Evolutionary conservation across 2,113 vertebrate genomes (phyloP).

Genomic region (Gnathonemus echidnorhynchus): DNA sequence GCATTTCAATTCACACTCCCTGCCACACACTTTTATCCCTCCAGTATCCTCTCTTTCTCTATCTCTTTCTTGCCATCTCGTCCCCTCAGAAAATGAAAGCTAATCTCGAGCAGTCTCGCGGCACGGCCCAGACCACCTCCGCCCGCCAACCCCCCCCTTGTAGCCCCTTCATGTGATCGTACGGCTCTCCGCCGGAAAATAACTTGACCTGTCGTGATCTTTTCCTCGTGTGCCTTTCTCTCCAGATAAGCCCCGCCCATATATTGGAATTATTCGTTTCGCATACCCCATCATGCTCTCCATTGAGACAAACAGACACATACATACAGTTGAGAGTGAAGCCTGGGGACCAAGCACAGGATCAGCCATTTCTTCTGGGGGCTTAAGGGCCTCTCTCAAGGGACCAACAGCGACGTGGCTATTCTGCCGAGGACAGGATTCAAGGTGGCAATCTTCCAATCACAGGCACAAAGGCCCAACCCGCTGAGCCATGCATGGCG

Average conservation of each 20-base stretch:
- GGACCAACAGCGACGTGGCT: background rate
- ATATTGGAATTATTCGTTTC: background rate
- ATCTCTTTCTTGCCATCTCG: background rate
- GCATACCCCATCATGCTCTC: background rate
- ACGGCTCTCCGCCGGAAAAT: background rate
- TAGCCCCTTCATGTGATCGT: background rate
- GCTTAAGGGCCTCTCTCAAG: background rate
- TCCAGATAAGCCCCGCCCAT: background rate
- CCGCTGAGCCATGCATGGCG: background rate
- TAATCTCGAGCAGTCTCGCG: background rate
- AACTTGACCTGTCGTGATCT: background rate
- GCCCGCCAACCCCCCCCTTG: background rate
- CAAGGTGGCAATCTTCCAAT: background rate
- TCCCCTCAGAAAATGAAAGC: constrained; percentile 12
- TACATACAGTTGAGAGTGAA: background rate
- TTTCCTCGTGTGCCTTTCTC: background rate
- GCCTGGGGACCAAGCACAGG: background rate
- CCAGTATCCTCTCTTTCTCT: background rate
- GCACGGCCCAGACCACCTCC: background rate
- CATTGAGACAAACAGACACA: background rate
- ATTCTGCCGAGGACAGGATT: background rate
- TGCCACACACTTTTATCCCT: background rate
- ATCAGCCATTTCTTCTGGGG: background rate
- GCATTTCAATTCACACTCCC: constrained; percentile 71
- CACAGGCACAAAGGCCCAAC: background rate